Evolutionary conservation across 2,888 invertebrate species (phyloP).

Genomic region (Thecophora atra): DNA sequence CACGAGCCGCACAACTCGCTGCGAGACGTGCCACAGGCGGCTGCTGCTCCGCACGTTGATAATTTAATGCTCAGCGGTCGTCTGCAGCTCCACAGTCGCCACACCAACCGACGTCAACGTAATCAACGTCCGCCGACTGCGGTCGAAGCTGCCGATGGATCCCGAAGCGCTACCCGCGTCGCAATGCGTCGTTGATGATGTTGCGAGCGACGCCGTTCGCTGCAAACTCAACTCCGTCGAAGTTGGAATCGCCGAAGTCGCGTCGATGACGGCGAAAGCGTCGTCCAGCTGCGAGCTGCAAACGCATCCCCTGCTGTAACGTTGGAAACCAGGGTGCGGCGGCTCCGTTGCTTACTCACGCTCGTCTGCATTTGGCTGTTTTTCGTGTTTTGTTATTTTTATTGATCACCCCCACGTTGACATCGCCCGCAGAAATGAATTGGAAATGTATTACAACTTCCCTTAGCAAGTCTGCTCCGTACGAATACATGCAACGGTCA

Average conservation of each 20-base stretch:
- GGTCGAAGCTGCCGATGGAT: background rate
- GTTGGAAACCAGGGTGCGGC: constrained; percentile 59
- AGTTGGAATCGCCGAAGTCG: background rate
- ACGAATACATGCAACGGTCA: background rate
- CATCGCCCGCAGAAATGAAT: background rate
- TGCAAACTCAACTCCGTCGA: background rate
- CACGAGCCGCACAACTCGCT: background rate
- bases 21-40: constrained; percentile 23
- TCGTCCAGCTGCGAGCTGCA: background rate
- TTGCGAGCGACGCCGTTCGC: constrained; percentile 15
- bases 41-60: background rate
- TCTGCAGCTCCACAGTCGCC: background rate
- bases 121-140: background rate
- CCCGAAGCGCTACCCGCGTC: background rate
- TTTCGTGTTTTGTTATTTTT: constrained; percentile 8
- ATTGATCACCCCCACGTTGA: background rate
- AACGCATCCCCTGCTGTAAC: constrained; percentile 45
- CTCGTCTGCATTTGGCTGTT: constrained; percentile 5
- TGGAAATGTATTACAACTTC: constrained; percentile 26
- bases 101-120: too few relatives aligned
- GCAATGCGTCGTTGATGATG: background rate
- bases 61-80: constrained; percentile 22
- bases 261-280: background rate
- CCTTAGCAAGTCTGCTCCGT: constrained; percentile 26
- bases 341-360: background rate